phyloP scores from a whole-genome alignment of 37 sponge, comb jelly and placozoan genomes.

The Beroe forskalii region DNA sequence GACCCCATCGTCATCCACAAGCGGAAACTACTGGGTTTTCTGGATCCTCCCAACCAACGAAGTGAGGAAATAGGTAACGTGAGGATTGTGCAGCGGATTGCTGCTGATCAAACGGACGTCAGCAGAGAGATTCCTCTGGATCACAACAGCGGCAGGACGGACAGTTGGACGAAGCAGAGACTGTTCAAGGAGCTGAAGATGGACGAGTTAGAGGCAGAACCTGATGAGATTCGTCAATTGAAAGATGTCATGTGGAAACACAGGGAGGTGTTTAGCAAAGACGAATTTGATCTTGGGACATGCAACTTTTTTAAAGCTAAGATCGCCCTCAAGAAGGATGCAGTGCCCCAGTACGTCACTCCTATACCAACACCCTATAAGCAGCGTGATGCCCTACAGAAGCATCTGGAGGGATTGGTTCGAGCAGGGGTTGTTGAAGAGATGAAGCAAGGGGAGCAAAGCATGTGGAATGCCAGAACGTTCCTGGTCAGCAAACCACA shows the following conservation, averaged over 20 bases:
- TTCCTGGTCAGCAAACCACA: constrained; percentile 14
- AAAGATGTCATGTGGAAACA: not conserved
- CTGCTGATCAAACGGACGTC: not conserved
- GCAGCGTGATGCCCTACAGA: not conserved
- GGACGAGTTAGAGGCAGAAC: not conserved
- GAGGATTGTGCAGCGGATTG: not conserved
- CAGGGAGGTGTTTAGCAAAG: not conserved
- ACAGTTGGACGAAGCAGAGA: not conserved
- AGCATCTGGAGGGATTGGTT: not conserved
- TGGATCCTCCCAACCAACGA: not conserved
- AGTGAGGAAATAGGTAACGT: not conserved
- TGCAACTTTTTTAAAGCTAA: not conserved
- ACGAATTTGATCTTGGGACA: constrained; percentile 16
- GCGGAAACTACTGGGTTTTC: constrained; percentile 6
- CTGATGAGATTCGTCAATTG: not conserved
- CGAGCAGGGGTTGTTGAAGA: not conserved
- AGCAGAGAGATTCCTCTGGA: not conserved
- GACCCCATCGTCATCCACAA: not conserved
- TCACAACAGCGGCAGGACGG: no score
- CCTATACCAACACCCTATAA: not conserved
- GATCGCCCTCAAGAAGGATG: constrained; percentile 1
- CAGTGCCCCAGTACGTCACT: not conserved
- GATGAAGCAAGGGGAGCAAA: not conserved
- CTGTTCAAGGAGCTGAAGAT: not conserved
- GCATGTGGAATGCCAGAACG: not conserved